Percentiles rank a stretch among this genome's conserved stretches.
These are phyloP conservation scores for Epinotia bilunana DNA, from an alignment of 2,888 invertebrate genomes.

Conservation along the genomic window DNA sequence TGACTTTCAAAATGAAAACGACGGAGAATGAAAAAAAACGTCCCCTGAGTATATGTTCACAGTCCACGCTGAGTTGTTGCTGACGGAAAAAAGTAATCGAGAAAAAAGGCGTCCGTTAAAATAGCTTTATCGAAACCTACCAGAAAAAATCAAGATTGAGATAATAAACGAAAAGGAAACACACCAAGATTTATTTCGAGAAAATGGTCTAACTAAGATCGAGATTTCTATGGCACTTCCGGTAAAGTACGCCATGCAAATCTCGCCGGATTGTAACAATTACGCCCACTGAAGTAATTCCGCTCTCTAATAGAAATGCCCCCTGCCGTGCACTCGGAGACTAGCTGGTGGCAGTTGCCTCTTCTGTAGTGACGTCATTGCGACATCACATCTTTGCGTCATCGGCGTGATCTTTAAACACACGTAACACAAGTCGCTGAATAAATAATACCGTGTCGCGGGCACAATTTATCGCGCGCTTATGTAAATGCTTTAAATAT, in stretches of 20 bases:
- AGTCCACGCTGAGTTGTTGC: too few species aligned
- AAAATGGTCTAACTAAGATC: background rate
- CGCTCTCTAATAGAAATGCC: background rate
- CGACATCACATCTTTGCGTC: background rate
- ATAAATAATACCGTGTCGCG: background rate
- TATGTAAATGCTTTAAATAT: constrained; percentile 11
- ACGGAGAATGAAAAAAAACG: too few species aligned
- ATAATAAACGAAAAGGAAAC: too few species aligned
- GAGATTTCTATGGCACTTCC: background rate
- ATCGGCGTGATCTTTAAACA: background rate
- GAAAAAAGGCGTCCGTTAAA: background rate
- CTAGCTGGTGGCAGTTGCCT: too few species aligned
- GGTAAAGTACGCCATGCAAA: background rate
- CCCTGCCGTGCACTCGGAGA: background rate
- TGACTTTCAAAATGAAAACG: too few species aligned
- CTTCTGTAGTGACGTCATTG: background rate
- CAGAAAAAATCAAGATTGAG: background rate
- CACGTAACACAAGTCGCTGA: background rate
- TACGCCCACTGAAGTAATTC: background rate
- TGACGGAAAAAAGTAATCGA: too few species aligned
- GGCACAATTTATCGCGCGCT: background rate
- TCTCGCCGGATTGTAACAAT: background rate
- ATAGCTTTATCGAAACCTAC: background rate
- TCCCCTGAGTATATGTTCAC: too few species aligned
- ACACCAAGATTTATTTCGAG: background rate